Conservation (phyloP, 2,888 invertebrate species). For the Athetis lepigone region DNA sequence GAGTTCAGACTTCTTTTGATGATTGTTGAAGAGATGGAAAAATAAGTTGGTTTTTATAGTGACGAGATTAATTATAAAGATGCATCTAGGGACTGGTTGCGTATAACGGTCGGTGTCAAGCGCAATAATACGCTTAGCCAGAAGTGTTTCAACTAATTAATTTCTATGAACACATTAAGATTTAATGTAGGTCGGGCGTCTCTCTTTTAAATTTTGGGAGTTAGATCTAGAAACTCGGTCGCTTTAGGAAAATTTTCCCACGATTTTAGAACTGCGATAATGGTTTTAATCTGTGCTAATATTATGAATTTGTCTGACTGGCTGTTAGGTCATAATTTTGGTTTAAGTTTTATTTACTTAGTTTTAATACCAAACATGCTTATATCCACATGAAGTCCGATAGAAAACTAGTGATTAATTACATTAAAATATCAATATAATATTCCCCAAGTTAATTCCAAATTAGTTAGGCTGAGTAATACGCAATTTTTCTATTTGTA, state of each 20-base stretch:
- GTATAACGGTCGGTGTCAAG: conserved; percentile 77
- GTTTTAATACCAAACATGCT: too few species aligned
- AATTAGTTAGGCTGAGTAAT: too few species aligned
- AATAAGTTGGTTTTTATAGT: conserved; percentile 69
- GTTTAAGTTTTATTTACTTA: too few species aligned
- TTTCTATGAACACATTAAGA: conserved; percentile 72
- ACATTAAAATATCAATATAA: too few species aligned
- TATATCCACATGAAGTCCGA: too few species aligned
- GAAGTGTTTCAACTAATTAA: conserved; percentile 67
- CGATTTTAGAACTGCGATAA: conserved; percentile 28
- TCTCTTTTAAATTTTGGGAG: conserved; percentile 25
- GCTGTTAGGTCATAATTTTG: too few species aligned
- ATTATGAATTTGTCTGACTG: neutral
- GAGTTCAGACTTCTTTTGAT: conserved; percentile 38
- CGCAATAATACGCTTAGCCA: conserved; percentile 71
- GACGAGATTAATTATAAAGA: conserved; percentile 85
- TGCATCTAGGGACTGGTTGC: conserved; percentile 80
- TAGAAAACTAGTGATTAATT: too few species aligned
- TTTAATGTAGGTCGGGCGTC: conserved; percentile 62
- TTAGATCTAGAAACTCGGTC: conserved; percentile 18
- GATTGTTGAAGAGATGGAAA: conserved; percentile 9
- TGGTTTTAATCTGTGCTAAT: neutral
- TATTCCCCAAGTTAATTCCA: too few species aligned
- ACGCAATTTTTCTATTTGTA: too few species aligned
- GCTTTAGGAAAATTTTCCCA: conserved; percentile 39